A percentile compares a stretch with the other conserved stretches of the same genome.
Conservation (phyloP, 2,888 invertebrate genomes). For the Ellobium chinense region DNA sequence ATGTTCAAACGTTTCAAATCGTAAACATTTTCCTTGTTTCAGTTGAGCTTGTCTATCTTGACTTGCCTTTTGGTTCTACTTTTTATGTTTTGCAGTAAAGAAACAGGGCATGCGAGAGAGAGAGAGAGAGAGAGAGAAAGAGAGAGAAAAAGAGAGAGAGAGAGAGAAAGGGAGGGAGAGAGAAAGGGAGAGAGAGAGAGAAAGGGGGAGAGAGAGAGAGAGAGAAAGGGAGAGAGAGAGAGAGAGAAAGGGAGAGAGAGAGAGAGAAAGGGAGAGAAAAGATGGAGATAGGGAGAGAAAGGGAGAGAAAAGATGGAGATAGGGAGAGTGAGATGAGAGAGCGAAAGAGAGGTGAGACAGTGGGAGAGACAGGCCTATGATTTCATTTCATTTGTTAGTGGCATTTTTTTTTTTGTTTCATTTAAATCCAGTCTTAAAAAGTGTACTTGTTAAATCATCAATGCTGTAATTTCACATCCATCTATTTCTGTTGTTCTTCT, state of each 20-base stretch:
- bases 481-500: no score
- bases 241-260: conserved; percentile 20
- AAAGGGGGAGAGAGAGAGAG: conserved; percentile 10
- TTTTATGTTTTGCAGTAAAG: no score
- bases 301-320: conserved; percentile 2
- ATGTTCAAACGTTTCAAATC: no score
- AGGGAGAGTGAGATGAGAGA: conserved; percentile 8
- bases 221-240: conserved; percentile 23
- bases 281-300: conserved; percentile 1
- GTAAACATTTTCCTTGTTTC: no score
- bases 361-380: no score
- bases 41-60: no score
- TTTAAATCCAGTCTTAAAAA: no score
- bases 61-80: no score
- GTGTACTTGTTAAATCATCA: no score
- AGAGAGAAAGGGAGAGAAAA: conserved; percentile 6
- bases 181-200: conserved; percentile 23
- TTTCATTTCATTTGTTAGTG: no score
- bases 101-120: conserved; percentile 31
- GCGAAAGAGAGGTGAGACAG: conserved; percentile 12
- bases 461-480: no score
- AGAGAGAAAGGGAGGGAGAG: conserved; percentile 35
- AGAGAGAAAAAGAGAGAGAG: conserved; percentile 26
- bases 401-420: no score
- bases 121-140: conserved; percentile 22